Base-by-base conservation (phyloP, 1,140 invertebrate genomes). In the Cotesia chilonis region DNA sequence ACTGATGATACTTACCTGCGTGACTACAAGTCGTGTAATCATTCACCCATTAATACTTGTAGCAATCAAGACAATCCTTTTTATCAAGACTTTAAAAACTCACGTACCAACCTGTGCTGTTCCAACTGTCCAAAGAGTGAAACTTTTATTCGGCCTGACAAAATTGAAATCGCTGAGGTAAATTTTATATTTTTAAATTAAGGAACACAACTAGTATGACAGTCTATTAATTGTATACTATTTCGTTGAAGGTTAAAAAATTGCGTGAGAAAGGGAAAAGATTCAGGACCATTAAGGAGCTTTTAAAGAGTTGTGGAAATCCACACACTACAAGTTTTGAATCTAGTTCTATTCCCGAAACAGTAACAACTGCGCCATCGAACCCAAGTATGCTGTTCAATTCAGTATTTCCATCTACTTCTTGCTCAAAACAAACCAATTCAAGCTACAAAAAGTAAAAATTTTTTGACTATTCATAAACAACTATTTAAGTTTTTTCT, bases 321-420 rank as follows among this genome's bases (percentile, higher is more conserved):
- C 20, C 66, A 10, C 14, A 55, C n/a, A 68, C 66, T 35, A 51
- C 66, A n/a, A 68, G 28, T 68, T 35, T 68, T 28, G 66, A 68
- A 7, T 55, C 17, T 12, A 54, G 28, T n/a, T 12, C 35, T 20
- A 55, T 37, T 10, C 51, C 66, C 6, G 66, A 55, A 10, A 68
- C 66, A 2, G 41, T 51, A 54, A 54, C 66, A 55, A 54, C 52
- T 51, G 54, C 66, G 4, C 41, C n/a, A 54, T 68, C 51, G 5
- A 36, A 55, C 54, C 66, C 66, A 54, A 68, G 51, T 20, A 68
- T 54, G 52, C 14, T 51, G 36, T 12, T 68, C 0, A 55, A 9
- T 35, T 55, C 66, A 36, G 51, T 20, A 35, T 6, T 51, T 7
- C 12, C 66, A 12, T 52, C 35, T 51, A 51, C 51, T n/a, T 55